Percentiles rank a stretch among this genome's conserved stretches.
Conservation (phyloP, 23 tunicate genomes). For the Trididemnum nubilum region DNA sequence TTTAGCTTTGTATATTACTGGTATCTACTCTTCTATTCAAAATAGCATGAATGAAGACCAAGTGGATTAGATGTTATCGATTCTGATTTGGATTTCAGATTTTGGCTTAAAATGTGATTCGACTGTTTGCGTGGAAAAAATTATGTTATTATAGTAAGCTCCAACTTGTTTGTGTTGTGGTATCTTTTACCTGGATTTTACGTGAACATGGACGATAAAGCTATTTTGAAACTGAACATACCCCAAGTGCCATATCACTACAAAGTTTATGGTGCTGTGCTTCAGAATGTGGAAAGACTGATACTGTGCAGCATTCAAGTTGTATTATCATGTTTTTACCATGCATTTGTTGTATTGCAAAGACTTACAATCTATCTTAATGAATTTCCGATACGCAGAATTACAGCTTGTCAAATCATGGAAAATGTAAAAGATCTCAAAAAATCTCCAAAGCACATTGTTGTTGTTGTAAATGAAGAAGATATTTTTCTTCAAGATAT, state of each 20-base stretch:
- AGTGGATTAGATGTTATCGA: too few relatives aligned
- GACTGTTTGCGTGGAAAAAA: too few relatives aligned
- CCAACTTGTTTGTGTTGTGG: too few relatives aligned
- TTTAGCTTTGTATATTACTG: too few relatives aligned
- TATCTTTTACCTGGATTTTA: too few relatives aligned
- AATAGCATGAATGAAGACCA: too few relatives aligned
- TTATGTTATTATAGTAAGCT: too few relatives aligned
- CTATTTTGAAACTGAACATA: too few relatives aligned
- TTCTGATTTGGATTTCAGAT: too few relatives aligned
- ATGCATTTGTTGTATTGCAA: neutral
- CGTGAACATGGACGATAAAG: too few relatives aligned
- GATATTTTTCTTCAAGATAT: slow-evolving; percentile 15
- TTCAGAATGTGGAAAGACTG: slow-evolving; percentile 7
- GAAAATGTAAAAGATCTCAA: slow-evolving; percentile 25
- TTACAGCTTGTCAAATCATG: neutral
- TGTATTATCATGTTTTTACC: neutral
- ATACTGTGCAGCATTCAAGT: neutral
- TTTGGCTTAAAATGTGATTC: too few relatives aligned
- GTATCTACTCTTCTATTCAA: too few relatives aligned
- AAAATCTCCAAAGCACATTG: slow-evolving; percentile 23
- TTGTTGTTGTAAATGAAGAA: slow-evolving; percentile 17
- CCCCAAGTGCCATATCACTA: neutral
- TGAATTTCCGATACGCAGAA: neutral
- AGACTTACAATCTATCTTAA: neutral
- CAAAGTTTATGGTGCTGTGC: neutral